These are phyloP conservation scores for Craniophora ligustri DNA, from an alignment of 2,888 invertebrate species.

Conservation along the genomic window DNA sequence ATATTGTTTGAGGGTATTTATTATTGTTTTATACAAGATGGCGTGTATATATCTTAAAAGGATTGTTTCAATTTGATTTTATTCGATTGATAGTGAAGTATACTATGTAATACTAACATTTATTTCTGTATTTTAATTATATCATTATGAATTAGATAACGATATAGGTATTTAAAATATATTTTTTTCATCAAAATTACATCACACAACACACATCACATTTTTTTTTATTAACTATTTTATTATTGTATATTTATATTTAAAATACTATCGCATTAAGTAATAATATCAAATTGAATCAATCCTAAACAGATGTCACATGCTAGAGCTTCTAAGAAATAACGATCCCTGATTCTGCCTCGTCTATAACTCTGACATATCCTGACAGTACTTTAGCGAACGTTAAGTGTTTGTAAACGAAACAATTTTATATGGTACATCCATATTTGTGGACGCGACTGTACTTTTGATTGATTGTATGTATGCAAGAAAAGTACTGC, in stretches of 20 bases:
- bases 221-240: neutral
- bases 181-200: neutral
- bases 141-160: too few relatives aligned
- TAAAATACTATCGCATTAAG: too few relatives aligned
- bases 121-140: too few relatives aligned
- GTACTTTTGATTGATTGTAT: constrained; percentile 12
- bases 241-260: neutral
- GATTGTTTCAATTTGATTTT: constrained; percentile 20
- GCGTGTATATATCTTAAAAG: constrained; percentile 1
- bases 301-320: constrained; percentile 1
- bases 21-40: constrained; percentile 25
- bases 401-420: constrained; percentile 26
- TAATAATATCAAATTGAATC: constrained; percentile 2
- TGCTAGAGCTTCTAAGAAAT: constrained; percentile 25
- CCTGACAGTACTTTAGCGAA: constrained; percentile 32
- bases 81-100: neutral
- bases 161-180: too few relatives aligned
- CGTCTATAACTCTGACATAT: constrained; percentile 46
- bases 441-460: constrained; percentile 39
- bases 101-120: too few relatives aligned
- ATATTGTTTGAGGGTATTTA: constrained; percentile 34
- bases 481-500: neutral
- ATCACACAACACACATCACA: neutral
- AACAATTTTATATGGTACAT: constrained; percentile 24
- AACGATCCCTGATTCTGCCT: constrained; percentile 16